Evolutionary conservation across 2,797 vertebrate species (phyloP).

Genomic region (Sebastes itinus): DNA sequence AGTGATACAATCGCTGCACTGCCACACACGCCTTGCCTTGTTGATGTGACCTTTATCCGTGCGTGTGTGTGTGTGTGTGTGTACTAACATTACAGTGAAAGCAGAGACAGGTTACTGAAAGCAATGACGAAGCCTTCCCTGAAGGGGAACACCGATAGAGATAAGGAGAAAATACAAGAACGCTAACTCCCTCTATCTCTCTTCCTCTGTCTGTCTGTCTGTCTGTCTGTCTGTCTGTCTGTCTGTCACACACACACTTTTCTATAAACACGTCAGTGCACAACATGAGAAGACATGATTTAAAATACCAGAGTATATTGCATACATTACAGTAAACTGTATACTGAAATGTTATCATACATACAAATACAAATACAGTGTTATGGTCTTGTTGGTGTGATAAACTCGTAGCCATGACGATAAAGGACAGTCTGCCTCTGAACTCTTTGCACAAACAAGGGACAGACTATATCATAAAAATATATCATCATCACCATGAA

Average conservation of each 20-base stretch:
- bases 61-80: slow-evolving; percentile 3
- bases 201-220: background rate
- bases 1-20: slow-evolving; percentile 14
- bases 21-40: slow-evolving; percentile 27
- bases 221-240: background rate
- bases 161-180: slow-evolving; percentile 8
- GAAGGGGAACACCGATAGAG: slow-evolving; percentile 31
- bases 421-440: background rate
- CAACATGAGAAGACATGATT: slow-evolving; percentile 16
- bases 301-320: slow-evolving; percentile 57
- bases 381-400: slow-evolving; percentile 39
- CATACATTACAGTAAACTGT: slow-evolving; percentile 38
- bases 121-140: slow-evolving; percentile 50
- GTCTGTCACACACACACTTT: background rate
- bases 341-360: slow-evolving; percentile 52
- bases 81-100: slow-evolving; percentile 75
- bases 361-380: slow-evolving; percentile 56
- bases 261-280: background rate
- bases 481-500: background rate
- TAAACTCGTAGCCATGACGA: slow-evolving; percentile 4
- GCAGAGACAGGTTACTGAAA: slow-evolving; percentile 61
- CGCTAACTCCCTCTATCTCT: background rate
- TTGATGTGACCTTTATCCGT: slow-evolving; percentile 39
- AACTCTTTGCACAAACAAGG: background rate
- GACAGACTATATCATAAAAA: background rate